Evolutionary conservation across 2,888 invertebrate genomes (phyloP), one percentile per base, ranked within the genome.

Genomic region (Andrena chrysosceles): DNA sequence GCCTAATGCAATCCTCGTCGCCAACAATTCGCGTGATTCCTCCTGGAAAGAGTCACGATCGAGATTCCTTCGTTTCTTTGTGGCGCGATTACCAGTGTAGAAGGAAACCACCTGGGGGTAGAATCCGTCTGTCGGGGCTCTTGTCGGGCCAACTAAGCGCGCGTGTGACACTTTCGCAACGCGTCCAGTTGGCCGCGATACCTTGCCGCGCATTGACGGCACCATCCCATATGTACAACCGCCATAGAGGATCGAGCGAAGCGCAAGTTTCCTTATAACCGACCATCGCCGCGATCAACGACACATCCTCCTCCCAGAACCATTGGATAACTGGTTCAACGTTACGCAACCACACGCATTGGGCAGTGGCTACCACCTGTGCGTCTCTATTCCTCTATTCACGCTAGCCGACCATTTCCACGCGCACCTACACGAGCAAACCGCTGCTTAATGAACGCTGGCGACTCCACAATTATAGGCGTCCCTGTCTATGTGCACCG

Each of bases 81-180:
- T 49, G 4, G 29, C 7, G 20, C 10, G 10, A 52, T 7, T 5
- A 16, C 23, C 20, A 2, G 7, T 49, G 33, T 42, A n/a, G 16
- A 49, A 49, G 56, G 42, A 56, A 72, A 72, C 62, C 54, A 63
- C 29, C 29, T 10, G 23, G 49, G 74, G 54, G 66, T 66, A 73
- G 62, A 70, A 74, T 70, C 78, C 54, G 64, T 35, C 20, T 71
- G 56, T 13, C 59, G 48, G 16, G 26, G 23, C 29, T 52, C 48
- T 16, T 0, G 52, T 66, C 23, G 42, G 23, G 29, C 23, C n/a
- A 52, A 48, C 52, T 33, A 67, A 62, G n/a, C 29, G 31, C 33
- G 48, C 29, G 71, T 56, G 88, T 87, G 80, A 85, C 85, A 86
- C 88, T 87, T 87, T 88, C 83, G 83, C 85, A 87, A 87, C 71